Evolutionary conservation across 2,113 vertebrate genomes (phyloP), one percentile per base, ranked within the genome.

Genomic region (Petrocephalus zakoni): DNA sequence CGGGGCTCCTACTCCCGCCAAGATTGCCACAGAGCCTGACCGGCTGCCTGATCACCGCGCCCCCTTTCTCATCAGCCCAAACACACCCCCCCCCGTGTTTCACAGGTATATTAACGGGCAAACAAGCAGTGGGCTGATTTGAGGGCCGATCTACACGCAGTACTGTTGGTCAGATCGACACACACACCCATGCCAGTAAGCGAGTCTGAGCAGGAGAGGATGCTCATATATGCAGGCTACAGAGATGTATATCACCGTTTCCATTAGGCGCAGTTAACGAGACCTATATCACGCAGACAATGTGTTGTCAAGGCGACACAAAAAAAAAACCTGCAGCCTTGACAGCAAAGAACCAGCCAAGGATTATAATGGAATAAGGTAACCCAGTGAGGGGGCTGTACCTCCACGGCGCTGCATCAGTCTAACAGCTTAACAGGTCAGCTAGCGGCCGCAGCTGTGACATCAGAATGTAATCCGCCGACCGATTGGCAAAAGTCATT

Each of bases 231-330:
- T 19, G 72, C 72, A 42, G 72, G 68, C 34, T 34, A 75, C 21
- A 61, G 13, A 78, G 13, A 88, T 46, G 46, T 25, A 13, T 53
- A 85, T 53, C 46, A 85, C n/a, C n/a, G 4, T 53, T 85, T 34
- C 52, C 13, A 85, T 52, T 85, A 53, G 25, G 49, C 47, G 0
- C n/a, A 13, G 83, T 85, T 84, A 84, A 85, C 13, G n/a, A 85
- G 47, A 19, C 51, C n/a, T 86, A 25, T 55, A 55, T 53, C 2
- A 21, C 2, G 8, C 51, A 34, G 51, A 86, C 47, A 86, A 86
- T 34, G n/a, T 86, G 84, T 86, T 55, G 25, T 52, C 52, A 86
- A 86, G 84, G 84, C 13, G 52, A 86, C 84, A 78, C 53, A 68
- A 25, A 68, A 25, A 68, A 68, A 46, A 82, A 53, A 86, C n/a